phyloP scores from a whole-genome alignment of 2,797 vertebrate species.

The Oophaga sylvatica region DNA sequence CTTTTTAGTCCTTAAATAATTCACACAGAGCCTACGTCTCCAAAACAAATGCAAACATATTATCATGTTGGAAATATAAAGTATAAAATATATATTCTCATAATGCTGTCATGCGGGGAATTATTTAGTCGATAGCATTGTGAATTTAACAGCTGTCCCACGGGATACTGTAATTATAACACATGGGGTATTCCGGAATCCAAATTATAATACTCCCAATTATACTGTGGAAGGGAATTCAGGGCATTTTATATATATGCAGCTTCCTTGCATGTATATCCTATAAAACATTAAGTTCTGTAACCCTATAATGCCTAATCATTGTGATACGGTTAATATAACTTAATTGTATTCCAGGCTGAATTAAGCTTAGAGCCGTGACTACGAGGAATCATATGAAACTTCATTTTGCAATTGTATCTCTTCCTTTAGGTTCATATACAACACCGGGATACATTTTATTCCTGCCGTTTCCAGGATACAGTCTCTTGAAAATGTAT shows the following conservation, averaged over 20 bases:
- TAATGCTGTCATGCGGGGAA: constrained; percentile 32
- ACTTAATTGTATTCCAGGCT: background rate
- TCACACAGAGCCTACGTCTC: constrained; percentile 22
- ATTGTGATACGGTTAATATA: constrained; percentile 13
- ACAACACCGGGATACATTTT: constrained; percentile 87
- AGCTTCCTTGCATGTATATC: background rate
- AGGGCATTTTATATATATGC: constrained; percentile 32
- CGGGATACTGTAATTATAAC: constrained; percentile 49
- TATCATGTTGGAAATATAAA: constrained; percentile 19
- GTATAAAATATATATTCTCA: constrained; percentile 43
- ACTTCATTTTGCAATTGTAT: constrained; percentile 54
- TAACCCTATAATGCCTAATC: constrained; percentile 2
- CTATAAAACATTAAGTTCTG: constrained; percentile 12
- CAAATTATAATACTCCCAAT: constrained; percentile 39
- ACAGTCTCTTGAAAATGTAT: constrained; percentile 81
- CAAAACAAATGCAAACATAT: constrained; percentile 41
- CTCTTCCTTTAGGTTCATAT: constrained; percentile 85
- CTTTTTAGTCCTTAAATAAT: constrained; percentile 39
- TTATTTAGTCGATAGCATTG: constrained; percentile 30
- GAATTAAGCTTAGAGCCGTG: background rate
- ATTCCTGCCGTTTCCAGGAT: constrained; percentile 86
- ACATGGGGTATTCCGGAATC: constrained; percentile 33
- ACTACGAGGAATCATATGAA: constrained; percentile 21
- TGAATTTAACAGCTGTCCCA: constrained; percentile 43
- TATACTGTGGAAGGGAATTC: constrained; percentile 6